phyloP scores from a whole-genome alignment of 2,888 invertebrate genomes.

The Xestoiulus laeticollis region DNA sequence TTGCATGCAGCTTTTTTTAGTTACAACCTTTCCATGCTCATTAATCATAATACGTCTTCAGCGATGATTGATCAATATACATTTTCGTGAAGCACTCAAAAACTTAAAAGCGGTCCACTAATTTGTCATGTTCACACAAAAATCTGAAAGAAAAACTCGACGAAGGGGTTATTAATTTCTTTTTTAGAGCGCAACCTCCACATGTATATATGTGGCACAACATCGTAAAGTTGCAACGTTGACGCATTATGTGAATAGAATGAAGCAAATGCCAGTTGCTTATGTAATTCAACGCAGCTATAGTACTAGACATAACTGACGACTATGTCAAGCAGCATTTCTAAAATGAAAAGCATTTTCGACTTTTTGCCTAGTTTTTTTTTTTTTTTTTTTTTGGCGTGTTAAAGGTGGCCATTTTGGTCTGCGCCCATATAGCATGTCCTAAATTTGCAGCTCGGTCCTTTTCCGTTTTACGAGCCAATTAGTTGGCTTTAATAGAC shows the following conservation, averaged over 20 bases:
- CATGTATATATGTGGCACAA: no score
- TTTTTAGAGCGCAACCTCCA: neutral
- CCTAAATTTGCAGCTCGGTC: neutral
- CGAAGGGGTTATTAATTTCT: neutral
- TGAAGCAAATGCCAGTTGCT: no score
- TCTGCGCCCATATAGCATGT: neutral
- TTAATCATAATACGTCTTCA: neutral
- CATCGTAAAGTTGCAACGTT: no score
- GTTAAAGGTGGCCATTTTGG: neutral
- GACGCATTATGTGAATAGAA: neutral
- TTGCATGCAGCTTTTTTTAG: neutral
- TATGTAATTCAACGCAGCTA: no score
- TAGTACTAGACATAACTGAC: no score
- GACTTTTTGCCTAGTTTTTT: neutral
- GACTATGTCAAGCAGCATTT: neutral
- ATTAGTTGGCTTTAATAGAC: conserved; percentile 23
- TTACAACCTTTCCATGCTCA: neutral
- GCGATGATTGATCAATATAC: neutral
- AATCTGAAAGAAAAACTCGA: neutral
- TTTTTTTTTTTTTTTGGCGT: neutral
- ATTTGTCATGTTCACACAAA: neutral
- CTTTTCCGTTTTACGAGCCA: conserved; percentile 4
- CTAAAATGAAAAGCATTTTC: neutral
- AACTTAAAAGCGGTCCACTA: neutral
- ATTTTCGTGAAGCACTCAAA: neutral